phyloP scores from a whole-genome alignment of 2,113 vertebrate genomes.

The Brienomyrus longianalis region DNA sequence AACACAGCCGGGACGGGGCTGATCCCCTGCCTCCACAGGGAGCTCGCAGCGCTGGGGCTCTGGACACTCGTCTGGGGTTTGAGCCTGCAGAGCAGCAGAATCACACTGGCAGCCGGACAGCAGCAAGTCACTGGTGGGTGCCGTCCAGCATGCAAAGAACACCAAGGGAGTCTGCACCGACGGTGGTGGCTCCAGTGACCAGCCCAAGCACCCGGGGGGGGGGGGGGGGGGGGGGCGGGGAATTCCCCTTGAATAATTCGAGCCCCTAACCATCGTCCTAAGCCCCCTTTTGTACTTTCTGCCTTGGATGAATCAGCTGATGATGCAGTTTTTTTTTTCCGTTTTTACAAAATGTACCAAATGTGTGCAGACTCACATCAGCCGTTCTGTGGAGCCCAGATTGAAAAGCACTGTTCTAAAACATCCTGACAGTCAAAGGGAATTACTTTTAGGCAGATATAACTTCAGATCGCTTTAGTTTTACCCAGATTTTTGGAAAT shows the following conservation, averaged over 20 bases:
- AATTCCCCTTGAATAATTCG: neutral
- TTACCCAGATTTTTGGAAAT: neutral
- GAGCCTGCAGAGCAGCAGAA: neutral
- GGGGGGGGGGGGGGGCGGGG: no score
- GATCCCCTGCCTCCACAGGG: neutral
- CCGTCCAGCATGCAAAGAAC: neutral
- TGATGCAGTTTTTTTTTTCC: neutral
- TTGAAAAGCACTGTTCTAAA: neutral
- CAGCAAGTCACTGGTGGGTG: neutral
- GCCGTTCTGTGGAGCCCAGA: neutral
- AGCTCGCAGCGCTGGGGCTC: neutral
- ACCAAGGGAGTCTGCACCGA: neutral
- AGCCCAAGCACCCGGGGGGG: neutral
- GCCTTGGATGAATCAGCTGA: neutral
- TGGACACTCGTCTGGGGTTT: neutral
- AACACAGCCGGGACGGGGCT: constrained; percentile 43
- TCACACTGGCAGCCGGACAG: neutral
- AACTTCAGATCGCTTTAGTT: neutral
- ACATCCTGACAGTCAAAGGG: neutral
- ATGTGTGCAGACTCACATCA: neutral
- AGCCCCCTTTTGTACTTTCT: neutral
- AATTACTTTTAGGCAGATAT: neutral
- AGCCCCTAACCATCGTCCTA: neutral
- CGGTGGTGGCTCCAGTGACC: neutral
- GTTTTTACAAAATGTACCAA: neutral